Evolutionary conservation across 2,797 vertebrate species (phyloP).

Genomic region (Helarctos malayanus): DNA sequence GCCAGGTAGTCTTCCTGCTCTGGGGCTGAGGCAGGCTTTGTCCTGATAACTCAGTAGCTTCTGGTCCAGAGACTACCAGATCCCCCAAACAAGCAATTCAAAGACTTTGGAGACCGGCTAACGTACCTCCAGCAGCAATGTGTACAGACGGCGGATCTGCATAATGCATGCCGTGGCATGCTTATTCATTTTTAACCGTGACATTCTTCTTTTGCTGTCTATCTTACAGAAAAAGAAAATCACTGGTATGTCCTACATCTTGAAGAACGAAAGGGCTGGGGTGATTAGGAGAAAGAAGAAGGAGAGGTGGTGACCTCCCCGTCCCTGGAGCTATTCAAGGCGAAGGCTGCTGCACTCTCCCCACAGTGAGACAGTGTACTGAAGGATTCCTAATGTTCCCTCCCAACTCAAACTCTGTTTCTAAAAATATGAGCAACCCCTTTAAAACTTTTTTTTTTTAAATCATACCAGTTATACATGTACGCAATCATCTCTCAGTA

Average conservation of each 20-base stretch:
- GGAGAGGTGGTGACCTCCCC: neutral
- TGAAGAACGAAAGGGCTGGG: neutral
- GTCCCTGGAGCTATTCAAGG: neutral
- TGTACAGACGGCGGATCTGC: neutral
- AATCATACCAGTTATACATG: neutral
- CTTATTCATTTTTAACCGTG: neutral
- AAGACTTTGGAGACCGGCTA: neutral
- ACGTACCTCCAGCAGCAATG: neutral
- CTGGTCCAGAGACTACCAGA: neutral
- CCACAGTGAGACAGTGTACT: rapidly evolving
- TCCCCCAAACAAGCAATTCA: neutral
- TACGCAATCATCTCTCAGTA: neutral
- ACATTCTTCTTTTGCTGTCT: neutral
- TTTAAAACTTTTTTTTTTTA: neutral
- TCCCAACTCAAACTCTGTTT: neutral
- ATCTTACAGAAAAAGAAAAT: neutral
- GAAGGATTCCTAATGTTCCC: neutral
- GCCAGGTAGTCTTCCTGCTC: neutral
- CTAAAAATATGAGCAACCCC: slow-evolving; percentile 37
- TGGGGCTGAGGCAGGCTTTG: neutral
- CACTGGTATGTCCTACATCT: neutral
- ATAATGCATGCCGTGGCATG: neutral
- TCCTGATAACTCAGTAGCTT: neutral
- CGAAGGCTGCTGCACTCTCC: neutral
- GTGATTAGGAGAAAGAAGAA: neutral